Conservation (phyloP, 2,888 invertebrate genomes). For the Zaprionus lineosus region DNA sequence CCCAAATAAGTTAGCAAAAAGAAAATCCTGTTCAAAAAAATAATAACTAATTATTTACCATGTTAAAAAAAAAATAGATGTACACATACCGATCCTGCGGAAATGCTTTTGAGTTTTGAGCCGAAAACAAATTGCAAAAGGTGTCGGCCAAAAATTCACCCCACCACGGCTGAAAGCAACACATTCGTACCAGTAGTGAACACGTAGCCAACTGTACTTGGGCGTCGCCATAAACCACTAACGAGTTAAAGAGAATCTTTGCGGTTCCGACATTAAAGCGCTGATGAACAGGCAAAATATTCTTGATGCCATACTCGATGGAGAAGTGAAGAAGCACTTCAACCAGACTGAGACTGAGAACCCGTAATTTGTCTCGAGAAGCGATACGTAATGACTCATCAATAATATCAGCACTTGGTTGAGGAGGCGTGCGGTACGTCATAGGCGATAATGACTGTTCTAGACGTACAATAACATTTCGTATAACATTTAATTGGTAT, state of each 20-base stretch:
- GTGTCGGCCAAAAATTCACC: conserved; percentile 94
- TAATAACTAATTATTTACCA: not conserved
- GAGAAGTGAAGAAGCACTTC: conserved; percentile 90
- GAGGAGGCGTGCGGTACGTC: conserved; percentile 66
- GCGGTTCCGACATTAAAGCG: conserved; percentile 83
- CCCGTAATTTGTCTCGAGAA: conserved; percentile 92
- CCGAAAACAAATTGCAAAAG: conserved; percentile 90
- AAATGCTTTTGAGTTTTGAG: conserved; percentile 90
- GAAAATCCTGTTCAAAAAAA: conserved; percentile 86
- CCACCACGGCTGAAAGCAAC: conserved; percentile 92
- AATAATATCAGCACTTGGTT: conserved; percentile 57
- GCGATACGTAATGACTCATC: conserved; percentile 85
- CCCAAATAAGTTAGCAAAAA: conserved; percentile 93
- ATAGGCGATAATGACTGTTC: conserved; percentile 85
- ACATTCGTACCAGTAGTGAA: conserved; percentile 89
- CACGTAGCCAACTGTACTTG: conserved; percentile 90
- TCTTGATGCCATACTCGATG: conserved; percentile 85
- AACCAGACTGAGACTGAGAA: conserved; percentile 91
- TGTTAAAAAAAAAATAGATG: not conserved
- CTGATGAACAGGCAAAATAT: conserved; percentile 81
- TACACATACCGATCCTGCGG: conserved; percentile 91
- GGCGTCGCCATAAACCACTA: conserved; percentile 90
- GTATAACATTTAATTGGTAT: conserved; percentile 93
- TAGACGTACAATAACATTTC: conserved; percentile 89
- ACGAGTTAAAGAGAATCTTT: conserved; percentile 87